Evolutionary conservation across 1,140 invertebrate genomes (phyloP).

Genomic region (Drosophila nasuta): DNA sequence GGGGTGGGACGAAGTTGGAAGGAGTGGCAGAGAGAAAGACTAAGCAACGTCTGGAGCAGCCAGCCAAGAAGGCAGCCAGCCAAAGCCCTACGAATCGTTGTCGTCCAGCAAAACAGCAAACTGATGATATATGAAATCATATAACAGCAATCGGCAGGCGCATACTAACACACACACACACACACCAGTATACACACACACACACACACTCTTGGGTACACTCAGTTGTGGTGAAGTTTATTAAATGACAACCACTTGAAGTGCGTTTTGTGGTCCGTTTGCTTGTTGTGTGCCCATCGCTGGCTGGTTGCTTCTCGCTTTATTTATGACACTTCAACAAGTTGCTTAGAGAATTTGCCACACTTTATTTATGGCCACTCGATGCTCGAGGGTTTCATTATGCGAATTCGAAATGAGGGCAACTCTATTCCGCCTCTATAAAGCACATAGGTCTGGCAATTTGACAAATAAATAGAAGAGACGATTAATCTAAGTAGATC

Average conservation of each 20-base stretch:
- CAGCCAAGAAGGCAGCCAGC: constrained; percentile 3
- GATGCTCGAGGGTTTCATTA: constrained; percentile 48
- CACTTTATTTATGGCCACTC: constrained; percentile 68
- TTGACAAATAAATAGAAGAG: not conserved
- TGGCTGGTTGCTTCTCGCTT: constrained; percentile 33
- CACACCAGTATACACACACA: constrained; percentile 49
- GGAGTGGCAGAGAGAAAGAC: not conserved
- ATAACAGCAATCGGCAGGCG: constrained; percentile 76
- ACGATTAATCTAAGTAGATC: not conserved
- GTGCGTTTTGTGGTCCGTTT: constrained; percentile 31
- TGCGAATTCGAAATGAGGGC: constrained; percentile 60
- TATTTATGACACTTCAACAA: constrained; percentile 77
- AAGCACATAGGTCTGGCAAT: not conserved
- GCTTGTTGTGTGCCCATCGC: not conserved
- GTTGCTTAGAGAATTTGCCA: constrained; percentile 80
- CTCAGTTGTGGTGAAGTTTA: constrained; percentile 71
- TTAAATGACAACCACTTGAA: constrained; percentile 73
- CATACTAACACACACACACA: constrained; percentile 38
- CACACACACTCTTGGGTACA: constrained; percentile 3
- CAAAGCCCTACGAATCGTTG: constrained; percentile 32
- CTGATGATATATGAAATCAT: constrained; percentile 82
- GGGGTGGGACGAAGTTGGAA: not conserved
- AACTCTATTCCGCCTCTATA: constrained; percentile 35
- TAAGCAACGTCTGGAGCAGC: not conserved
- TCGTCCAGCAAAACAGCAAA: constrained; percentile 18